Conservation (phyloP, 2,888 invertebrate species). For the Smittia sp. region DNA sequence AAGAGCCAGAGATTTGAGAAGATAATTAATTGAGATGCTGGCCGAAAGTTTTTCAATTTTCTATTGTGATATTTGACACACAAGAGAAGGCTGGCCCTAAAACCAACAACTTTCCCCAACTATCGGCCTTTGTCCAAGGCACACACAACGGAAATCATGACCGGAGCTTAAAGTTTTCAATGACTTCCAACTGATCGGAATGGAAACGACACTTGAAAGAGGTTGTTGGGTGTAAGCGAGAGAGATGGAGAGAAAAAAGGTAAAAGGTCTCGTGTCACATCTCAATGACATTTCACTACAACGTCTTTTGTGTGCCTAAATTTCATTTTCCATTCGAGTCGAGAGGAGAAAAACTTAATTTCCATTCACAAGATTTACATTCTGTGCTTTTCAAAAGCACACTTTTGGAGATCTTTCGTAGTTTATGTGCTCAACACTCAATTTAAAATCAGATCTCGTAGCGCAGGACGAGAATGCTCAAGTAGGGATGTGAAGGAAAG, state of each 20-base stretch:
- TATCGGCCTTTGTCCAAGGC: background rate
- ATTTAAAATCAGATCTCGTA: background rate
- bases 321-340: background rate
- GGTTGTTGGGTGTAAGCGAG: background rate
- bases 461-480: background rate
- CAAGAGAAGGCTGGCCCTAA: too few relatives aligned
- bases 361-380: background rate
- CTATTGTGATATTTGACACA: background rate
- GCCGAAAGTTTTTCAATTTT: too few relatives aligned
- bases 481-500: background rate
- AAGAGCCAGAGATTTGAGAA: background rate
- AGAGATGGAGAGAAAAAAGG: slow-evolving; percentile 14
- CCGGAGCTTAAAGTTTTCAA: background rate
- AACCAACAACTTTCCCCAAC: too few relatives aligned
- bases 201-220: background rate
- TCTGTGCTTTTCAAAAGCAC: background rate
- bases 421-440: slow-evolving; percentile 23
- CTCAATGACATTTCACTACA: background rate
- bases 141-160: background rate
- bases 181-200: background rate
- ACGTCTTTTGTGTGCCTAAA: background rate
- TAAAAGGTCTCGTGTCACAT: slow-evolving; percentile 23
- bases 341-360: background rate
- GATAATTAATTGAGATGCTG: background rate
- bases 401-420: background rate